phyloP scores from a whole-genome alignment of 2,797 vertebrate genomes.

The Anguilla megastoma region DNA sequence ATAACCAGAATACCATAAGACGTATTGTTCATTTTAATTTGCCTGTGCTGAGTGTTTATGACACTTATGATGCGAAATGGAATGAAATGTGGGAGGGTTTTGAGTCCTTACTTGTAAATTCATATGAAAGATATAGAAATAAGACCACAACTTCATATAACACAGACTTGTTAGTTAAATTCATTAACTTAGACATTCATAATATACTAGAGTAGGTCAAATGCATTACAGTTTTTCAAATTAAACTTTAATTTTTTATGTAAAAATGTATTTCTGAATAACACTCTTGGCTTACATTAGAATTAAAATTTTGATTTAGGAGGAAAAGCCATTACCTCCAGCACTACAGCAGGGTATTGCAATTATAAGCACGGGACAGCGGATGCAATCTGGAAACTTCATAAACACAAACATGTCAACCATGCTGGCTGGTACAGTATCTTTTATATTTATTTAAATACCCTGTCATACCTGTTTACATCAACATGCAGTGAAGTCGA shows the following conservation, averaged over 20 bases:
- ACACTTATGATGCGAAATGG: neutral
- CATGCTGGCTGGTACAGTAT: neutral
- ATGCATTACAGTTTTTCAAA: too few species aligned
- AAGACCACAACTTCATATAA: neutral
- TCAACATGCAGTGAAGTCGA: neutral
- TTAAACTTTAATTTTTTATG: too few species aligned
- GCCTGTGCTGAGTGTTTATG: neutral
- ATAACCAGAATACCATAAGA: neutral
- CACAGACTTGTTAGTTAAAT: neutral
- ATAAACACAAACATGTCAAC: neutral
- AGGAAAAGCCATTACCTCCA: too few species aligned
- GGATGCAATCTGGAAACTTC: neutral
- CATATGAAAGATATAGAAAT: neutral
- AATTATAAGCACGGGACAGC: too few species aligned
- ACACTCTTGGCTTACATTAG: too few species aligned
- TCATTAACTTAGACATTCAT: too few species aligned
- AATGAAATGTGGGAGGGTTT: neutral
- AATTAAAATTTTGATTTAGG: too few species aligned
- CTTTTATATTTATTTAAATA: neutral
- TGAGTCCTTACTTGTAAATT: neutral
- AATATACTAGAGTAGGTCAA: too few species aligned
- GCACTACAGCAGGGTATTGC: too few species aligned
- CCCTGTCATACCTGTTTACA: neutral
- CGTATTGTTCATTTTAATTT: neutral
- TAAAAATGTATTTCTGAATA: too few species aligned